Evolutionary conservation across 1,140 invertebrate genomes (phyloP).

Genomic region (Hestina assimilis): DNA sequence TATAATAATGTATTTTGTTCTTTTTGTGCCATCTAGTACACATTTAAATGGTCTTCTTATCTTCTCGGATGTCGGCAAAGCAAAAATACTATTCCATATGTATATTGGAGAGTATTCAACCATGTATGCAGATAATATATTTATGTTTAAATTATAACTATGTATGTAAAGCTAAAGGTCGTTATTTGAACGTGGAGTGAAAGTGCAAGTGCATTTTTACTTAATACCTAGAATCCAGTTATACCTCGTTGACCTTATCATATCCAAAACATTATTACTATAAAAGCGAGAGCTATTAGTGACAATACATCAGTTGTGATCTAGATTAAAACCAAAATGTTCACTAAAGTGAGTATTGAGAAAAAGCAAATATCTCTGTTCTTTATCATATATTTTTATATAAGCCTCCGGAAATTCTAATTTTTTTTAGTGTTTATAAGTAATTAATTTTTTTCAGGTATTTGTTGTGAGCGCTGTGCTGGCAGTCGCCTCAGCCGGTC

Average conservation of each 20-base stretch:
- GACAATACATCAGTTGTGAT: constrained; percentile 15
- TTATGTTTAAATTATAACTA: too few relatives aligned
- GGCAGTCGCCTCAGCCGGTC: constrained; percentile 32
- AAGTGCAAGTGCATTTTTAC: neutral
- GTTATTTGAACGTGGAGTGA: neutral
- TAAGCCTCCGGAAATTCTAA: neutral
- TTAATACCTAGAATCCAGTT: constrained; percentile 4
- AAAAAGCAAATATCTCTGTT: neutral
- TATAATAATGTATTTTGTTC: too few relatives aligned
- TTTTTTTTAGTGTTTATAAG: neutral
- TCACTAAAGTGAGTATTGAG: constrained; percentile 26
- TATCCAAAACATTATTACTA: constrained; percentile 24
- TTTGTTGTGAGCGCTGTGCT: constrained; percentile 28
- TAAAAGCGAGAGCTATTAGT: constrained; percentile 18
- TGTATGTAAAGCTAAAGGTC: too few relatives aligned
- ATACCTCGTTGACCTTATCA: constrained; percentile 22
- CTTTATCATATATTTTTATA: neutral
- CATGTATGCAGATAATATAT: too few relatives aligned
- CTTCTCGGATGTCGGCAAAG: too few relatives aligned
- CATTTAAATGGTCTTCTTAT: too few relatives aligned
- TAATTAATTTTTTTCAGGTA: constrained; percentile 22
- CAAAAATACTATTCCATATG: too few relatives aligned
- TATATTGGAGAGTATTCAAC: too few relatives aligned
- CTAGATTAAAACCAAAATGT: constrained; percentile 20
- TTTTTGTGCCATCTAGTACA: too few relatives aligned